Conservation (phyloP, 2,113 vertebrate genomes). For the Amphilophus citrinellus region DNA sequence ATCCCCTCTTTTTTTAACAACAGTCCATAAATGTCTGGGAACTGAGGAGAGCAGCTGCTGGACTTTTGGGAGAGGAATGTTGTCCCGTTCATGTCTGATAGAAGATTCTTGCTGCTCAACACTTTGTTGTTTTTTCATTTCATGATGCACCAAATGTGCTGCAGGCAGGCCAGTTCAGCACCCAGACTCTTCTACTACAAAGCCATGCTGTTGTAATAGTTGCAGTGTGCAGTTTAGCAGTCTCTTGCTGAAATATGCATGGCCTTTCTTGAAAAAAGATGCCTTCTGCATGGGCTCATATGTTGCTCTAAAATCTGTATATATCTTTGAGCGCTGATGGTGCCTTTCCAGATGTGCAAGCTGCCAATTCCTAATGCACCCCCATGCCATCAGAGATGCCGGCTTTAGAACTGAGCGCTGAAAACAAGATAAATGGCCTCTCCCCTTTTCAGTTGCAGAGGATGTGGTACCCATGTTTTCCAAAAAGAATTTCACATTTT, state of each 20-base stretch:
- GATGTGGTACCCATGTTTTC: too few relatives aligned
- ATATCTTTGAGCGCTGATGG: not conserved
- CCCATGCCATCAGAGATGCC: not conserved
- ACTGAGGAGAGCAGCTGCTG: not conserved
- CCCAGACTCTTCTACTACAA: not conserved
- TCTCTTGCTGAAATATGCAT: not conserved
- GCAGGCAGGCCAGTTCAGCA: too few relatives aligned
- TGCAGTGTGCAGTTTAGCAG: fast-evolving
- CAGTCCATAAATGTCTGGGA: too few relatives aligned
- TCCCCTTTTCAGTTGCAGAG: not conserved
- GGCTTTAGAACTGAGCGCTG: not conserved
- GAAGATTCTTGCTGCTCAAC: not conserved
- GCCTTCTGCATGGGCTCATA: not conserved
- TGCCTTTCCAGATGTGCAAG: not conserved
- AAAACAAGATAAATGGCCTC: not conserved
- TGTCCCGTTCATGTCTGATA: not conserved
- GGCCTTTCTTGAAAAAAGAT: not conserved
- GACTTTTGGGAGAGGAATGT: not conserved
- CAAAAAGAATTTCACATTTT: not conserved
- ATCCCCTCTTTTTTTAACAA: too few relatives aligned
- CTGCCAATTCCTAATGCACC: not conserved
- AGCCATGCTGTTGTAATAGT: not conserved
- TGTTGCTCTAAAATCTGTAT: not conserved
- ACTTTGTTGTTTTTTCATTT: not conserved
- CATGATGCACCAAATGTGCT: not conserved